Base-by-base conservation (phyloP, 2,888 invertebrate genomes). In the Pachymerium ferrugineum region DNA sequence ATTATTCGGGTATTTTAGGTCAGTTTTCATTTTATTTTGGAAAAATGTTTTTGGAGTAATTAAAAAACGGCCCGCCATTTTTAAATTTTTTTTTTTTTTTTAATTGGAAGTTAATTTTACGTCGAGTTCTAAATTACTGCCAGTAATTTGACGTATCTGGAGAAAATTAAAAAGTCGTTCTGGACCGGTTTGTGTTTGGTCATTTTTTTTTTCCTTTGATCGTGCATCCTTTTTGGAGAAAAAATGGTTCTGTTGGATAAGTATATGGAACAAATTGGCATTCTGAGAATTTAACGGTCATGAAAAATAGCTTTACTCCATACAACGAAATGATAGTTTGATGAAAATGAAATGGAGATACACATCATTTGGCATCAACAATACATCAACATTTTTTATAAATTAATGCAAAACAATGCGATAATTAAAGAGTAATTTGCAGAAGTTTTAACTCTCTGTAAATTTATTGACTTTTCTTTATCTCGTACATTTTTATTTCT, bases 261-360 rank as follows among this genome's bases (percentile, higher is more conserved):
- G 16, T 47, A 47, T 47, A 47, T 47, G 47, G 47, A 47, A 47
- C 47, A 22, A 47, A 47, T 47, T 47, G 47, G 47, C 47, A 47
- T 47, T 47, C 47, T 47, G 47, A 47, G 47, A 47, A 47, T 47
- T 47, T 47, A 47, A 47, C 47, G 47, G 47, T 47, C 47, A 22
- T 47, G 47, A 47, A 47, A 47, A 47, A 47, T 47, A 22, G 47
- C 47, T 47, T 47, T 19, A 22, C 22, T 47, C 47, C 47, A n/a
- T 47, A 22, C 47, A 47, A 47, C 22, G 47, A 47, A 47, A 47
- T 47, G 47, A 22, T 22, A 47, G 16, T 47, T 47, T 47, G 47
- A 47, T 47, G 47, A 47, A 47, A 47, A 47, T 47, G 22, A 47
- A 47, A 47, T 47, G 47, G 47, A 47, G 47, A 47, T 22, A 47